Evolutionary conservation across 2,113 vertebrate species (phyloP).

Genomic region (Empidonax traillii): DNA sequence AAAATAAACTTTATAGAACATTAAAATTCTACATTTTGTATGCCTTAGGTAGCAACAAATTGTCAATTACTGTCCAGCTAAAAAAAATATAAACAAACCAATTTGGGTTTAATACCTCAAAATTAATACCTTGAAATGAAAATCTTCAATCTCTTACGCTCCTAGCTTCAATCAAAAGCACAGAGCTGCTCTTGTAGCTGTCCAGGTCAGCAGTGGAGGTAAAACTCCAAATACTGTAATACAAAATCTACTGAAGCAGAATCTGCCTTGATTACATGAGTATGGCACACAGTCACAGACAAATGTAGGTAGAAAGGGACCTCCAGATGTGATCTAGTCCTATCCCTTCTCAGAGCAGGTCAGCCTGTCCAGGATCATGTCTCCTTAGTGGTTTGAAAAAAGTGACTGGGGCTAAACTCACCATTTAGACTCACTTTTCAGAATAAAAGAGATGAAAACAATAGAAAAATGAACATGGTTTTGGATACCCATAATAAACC

Average conservation of each 20-base stretch:
- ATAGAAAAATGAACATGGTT: neutral
- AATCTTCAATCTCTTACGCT: neutral
- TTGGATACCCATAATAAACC: neutral
- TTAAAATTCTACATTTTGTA: neutral
- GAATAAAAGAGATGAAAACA: neutral
- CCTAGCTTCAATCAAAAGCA: neutral
- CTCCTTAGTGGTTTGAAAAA: neutral
- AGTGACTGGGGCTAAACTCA: neutral
- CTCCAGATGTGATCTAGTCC: neutral
- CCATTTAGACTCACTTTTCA: neutral
- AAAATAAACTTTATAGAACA: conserved; percentile 29
- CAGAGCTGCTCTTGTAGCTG: neutral
- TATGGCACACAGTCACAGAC: neutral
- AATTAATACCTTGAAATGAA: neutral
- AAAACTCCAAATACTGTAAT: neutral
- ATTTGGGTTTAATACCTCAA: neutral
- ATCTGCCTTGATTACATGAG: neutral
- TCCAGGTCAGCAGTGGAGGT: neutral
- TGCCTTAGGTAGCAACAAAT: neutral
- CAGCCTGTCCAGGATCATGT: neutral
- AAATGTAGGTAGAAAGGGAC: neutral
- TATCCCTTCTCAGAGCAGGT: neutral
- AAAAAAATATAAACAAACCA: neutral
- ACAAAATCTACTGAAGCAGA: neutral
- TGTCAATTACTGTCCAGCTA: neutral